Conservation (phyloP, 2,113 vertebrate species). For the Phycodurus eques region DNA sequence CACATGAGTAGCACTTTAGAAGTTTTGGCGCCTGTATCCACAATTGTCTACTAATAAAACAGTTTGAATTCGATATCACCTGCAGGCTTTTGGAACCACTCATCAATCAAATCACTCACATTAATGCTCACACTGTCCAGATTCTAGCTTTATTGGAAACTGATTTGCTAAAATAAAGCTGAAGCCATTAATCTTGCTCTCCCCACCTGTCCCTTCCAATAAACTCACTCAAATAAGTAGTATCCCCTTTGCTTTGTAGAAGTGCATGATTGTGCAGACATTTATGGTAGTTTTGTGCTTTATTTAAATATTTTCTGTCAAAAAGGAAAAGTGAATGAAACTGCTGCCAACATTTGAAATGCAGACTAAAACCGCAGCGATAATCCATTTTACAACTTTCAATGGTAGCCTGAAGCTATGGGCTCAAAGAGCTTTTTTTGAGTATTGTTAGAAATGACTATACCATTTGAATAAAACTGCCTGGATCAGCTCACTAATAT, state of each 20-base stretch:
- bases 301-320: slow-evolving; percentile 53
- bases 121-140: slow-evolving; percentile 44
- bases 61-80: slow-evolving; percentile 66
- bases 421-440: slow-evolving; percentile 31
- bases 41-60: slow-evolving; percentile 61
- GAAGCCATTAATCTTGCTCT: slow-evolving; percentile 63
- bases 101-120: slow-evolving; percentile 65
- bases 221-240: slow-evolving; percentile 55
- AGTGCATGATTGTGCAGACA: slow-evolving; percentile 43
- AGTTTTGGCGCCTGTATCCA: slow-evolving; percentile 60
- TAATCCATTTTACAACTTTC: slow-evolving; percentile 64
- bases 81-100: slow-evolving; percentile 61
- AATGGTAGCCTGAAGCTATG: slow-evolving; percentile 21
- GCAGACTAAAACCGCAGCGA: slow-evolving; percentile 44
- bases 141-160: slow-evolving; percentile 70
- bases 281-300: slow-evolving; percentile 57
- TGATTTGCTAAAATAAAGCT: slow-evolving; percentile 74
- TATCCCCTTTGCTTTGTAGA: slow-evolving; percentile 35
- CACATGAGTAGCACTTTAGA: slow-evolving; percentile 65
- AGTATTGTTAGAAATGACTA: slow-evolving; percentile 23
- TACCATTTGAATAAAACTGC: slow-evolving; percentile 40
- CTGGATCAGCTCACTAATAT: slow-evolving; percentile 5
- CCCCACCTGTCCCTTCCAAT: slow-evolving; percentile 54
- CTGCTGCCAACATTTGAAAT: slow-evolving; percentile 44
- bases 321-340: slow-evolving; percentile 44